These are phyloP conservation scores for Stercorarius parasiticus DNA, from an alignment of 2,113 vertebrate species.

Conservation along the genomic window DNA sequence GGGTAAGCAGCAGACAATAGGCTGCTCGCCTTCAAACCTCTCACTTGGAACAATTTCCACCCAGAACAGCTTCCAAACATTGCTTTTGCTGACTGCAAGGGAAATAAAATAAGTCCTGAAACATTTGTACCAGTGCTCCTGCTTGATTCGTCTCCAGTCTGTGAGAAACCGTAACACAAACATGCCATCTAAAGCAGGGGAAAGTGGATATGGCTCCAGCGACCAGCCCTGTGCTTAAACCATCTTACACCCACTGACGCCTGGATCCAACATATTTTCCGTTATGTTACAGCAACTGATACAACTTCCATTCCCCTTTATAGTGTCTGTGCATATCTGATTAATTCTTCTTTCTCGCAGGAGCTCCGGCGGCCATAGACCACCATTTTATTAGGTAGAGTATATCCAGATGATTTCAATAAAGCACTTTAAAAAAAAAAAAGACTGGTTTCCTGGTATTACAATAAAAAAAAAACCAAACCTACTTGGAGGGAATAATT, in stretches of 20 bases:
- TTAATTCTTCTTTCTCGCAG: slow-evolving; percentile 60
- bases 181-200: not conserved
- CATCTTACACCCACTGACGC: not conserved
- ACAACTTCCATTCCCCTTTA: slow-evolving; percentile 28
- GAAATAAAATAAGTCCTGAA: not conserved
- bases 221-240: not conserved
- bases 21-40: not conserved
- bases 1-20: not conserved
- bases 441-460: slow-evolving; percentile 68
- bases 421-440: slow-evolving; percentile 38
- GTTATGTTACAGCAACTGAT: slow-evolving; percentile 15
- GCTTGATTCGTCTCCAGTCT: rapidly evolving
- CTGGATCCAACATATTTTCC: not conserved
- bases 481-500: slow-evolving; percentile 70
- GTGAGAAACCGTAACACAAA: not conserved
- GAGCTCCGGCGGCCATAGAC: slow-evolving; percentile 64
- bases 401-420: slow-evolving; percentile 79
- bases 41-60: not conserved
- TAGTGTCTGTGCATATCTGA: slow-evolving; percentile 19
- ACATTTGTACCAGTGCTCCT: not conserved
- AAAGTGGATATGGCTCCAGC: not conserved
- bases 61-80: not conserved
- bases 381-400: slow-evolving; percentile 67
- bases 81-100: not conserved
- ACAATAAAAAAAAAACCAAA: slow-evolving; percentile 65